phyloP scores from a whole-genome alignment of 2,888 invertebrate genomes.

The Pterobdella sp. region DNA sequence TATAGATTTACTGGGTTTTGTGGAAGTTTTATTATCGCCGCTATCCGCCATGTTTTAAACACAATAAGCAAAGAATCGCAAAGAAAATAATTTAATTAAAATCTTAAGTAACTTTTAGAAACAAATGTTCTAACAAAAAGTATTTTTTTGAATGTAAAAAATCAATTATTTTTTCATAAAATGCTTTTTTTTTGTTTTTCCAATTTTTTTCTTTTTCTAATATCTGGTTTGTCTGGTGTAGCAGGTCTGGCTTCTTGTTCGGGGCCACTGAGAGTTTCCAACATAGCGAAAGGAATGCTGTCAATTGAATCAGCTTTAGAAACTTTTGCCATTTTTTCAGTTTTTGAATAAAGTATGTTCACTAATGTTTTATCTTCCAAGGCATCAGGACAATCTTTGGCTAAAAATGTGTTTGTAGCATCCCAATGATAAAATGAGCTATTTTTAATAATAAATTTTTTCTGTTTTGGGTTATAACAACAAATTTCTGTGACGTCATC shows the following conservation, averaged over 20 bases:
- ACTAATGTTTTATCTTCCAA: not conserved
- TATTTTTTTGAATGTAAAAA: not conserved
- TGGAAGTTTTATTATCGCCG: conserved; percentile 6
- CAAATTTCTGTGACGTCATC: not conserved
- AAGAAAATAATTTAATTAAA: not conserved
- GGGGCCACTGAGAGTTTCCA: no score
- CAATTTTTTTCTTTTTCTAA: no score
- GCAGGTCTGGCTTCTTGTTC: no score
- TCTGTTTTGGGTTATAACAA: not conserved
- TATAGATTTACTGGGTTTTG: conserved; percentile 12
- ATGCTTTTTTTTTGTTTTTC: no score
- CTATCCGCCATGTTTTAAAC: conserved; percentile 14
- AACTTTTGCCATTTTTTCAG: no score
- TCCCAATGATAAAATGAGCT: not conserved
- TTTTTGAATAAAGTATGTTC: not conserved
- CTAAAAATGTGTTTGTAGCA: not conserved
- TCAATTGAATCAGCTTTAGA: no score
- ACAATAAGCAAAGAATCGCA: not conserved
- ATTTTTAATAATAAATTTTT: not conserved
- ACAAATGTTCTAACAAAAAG: not conserved
- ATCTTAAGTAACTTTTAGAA: not conserved
- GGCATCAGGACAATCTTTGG: not conserved
- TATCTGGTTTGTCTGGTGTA: no score
- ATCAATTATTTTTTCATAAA: no score
- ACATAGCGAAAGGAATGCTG: no score